Percentiles rank a stretch among this genome's conserved stretches.
These are phyloP conservation scores for Diploscapter pachys DNA, from an alignment of 1,140 invertebrate species.

Conservation along the genomic window DNA sequence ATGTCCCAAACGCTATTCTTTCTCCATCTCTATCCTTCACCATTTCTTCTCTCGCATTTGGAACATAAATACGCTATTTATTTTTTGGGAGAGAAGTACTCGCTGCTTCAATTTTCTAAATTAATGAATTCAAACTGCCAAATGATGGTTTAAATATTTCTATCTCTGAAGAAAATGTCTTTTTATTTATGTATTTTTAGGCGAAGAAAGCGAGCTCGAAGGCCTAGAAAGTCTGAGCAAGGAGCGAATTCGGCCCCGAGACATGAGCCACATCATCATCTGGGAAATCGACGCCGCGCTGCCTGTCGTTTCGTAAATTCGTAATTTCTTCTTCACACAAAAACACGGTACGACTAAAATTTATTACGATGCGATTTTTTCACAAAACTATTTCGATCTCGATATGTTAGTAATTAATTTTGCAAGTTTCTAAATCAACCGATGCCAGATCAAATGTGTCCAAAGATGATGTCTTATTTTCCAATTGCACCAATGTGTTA, in stretches of 20 bases:
- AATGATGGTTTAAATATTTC: not conserved
- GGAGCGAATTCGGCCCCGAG: slow-evolving; percentile 47
- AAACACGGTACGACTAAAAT: not conserved
- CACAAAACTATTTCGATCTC: not conserved
- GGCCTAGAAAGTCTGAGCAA: not conserved
- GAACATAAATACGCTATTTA: too few relatives aligned
- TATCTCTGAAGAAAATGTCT: not conserved
- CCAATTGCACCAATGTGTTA: too few relatives aligned
- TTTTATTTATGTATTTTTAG: slow-evolving; percentile 15
- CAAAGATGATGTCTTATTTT: too few relatives aligned
- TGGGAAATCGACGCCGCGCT: slow-evolving; percentile 51
- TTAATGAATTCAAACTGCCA: slow-evolving; percentile 5
- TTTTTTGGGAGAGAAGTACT: too few relatives aligned
- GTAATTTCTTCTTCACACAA: not conserved
- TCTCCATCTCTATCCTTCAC: too few relatives aligned
- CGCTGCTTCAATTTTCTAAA: not conserved
- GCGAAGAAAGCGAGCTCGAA: slow-evolving; percentile 48
- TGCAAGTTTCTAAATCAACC: slow-evolving; percentile 14
- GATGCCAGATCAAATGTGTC: not conserved
- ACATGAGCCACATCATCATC: slow-evolving; percentile 53
- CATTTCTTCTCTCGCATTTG: too few relatives aligned
- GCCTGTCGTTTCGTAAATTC: slow-evolving; percentile 12
- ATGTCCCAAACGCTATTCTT: too few relatives aligned
- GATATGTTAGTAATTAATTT: slow-evolving; percentile 9
- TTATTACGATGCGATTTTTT: not conserved